Base-by-base conservation (phyloP, 2,888 invertebrate genomes). In the Idaea biselata region DNA sequence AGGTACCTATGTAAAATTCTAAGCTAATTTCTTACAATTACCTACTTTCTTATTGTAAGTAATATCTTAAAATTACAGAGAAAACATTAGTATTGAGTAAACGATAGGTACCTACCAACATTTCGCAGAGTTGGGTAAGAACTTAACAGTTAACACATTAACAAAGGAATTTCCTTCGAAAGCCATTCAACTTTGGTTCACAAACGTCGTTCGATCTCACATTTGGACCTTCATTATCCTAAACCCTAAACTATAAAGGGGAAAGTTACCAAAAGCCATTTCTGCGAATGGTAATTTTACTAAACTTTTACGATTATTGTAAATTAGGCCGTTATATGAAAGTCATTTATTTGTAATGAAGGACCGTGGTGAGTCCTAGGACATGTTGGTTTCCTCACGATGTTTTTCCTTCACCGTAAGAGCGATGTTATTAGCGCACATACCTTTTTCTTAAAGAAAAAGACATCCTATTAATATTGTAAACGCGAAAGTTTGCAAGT, bases 201-300 rank as follows among this genome's bases (percentile, higher is more conserved):
- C 73, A 70, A 76, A 76, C 71, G 73, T 69, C 72, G 65, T 71
- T 73, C 70, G 70, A 73, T 72, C 67, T 66, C 71, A 72, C 70
- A 73, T 70, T 72, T 58, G 70, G 60, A 73, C 74, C 73, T 72
- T 75, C 74, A 77, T 77, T 76, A 78, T 61, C 70, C 66, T 66
- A 68, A 69, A 72, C 73, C 73, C 67, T 67, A 58, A 76, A 75
- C 76, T 73, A 73, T 68, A 69, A 75, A 78, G 67, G 71, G 68
- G 66, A 74, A 77, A 73, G 74, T 56, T 72, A 60, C 63, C 68
- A 63, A 58, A 64, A 68, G 64, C 66, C 69, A 67, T 73, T 74
- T 59, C 59, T 66, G 65, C 64, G 58, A 73, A 70, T 68, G 65
- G 70, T 69, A 63, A 69, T 74, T 70, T 70, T 68, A 73, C 68